Base-by-base conservation (phyloP, 2,797 vertebrate species). In the Thalassophryne amazonica region DNA sequence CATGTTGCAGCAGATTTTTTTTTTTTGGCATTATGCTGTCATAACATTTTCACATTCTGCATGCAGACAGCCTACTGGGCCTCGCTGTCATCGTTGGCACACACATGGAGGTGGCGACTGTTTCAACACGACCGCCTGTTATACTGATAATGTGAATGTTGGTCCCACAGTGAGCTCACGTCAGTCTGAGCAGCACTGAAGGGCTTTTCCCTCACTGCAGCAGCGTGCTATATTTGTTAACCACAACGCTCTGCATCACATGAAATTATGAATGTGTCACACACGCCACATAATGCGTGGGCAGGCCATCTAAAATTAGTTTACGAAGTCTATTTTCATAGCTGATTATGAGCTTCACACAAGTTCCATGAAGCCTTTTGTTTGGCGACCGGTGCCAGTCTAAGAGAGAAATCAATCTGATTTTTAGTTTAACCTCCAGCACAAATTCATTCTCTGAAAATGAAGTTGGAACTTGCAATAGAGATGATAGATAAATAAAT, bases 211-310 rank as follows among this genome's bases (percentile, higher is more conserved):
- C 75, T 69, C n/a, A n/a, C n/a, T 24, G 8, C 53, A 37, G 42
- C 49, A 33, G 52, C 1, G 17, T 28, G 57, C 68, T 75, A 81
- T 80, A 80, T 86, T 69, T 85, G 76, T 64, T 53, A 71, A 84
- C 80, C 80, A 77, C 86, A 86, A 78, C 31, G 48, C 50, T 46
- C 46, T 38, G 50, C 67, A 84, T 85, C 84, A 83, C 78, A 81
- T 83, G 74, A 84, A 83, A 78, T 74, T 72, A 85, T 72, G 58
- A 78, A 80, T 64, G 60, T 58, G 74, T 83, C 78, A 79, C 71
- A 75, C 78, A 77, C 52, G n/a, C n/a, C 50, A 34, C 67, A 73
- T 54, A 81, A 80, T 76, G 62, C 55, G 79, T 82, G 76, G 80
- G 58, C 40, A 57, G 60, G 58, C 15, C n/a, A 36, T 46, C 76